Base-by-base conservation (phyloP, 1,140 invertebrate species). In the Aphelinus atriplicis region DNA sequence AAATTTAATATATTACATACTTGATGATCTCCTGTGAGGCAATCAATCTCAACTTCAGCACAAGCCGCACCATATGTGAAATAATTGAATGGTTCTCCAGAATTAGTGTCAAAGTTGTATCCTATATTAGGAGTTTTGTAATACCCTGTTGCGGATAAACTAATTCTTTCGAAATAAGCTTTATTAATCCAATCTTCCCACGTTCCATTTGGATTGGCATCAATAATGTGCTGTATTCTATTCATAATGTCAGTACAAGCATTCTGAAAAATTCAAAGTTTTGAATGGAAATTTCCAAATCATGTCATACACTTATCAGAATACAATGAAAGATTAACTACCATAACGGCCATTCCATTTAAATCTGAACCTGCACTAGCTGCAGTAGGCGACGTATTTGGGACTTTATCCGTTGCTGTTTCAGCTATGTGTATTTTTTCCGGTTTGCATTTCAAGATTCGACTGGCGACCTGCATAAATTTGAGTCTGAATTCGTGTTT, bases 321-420 rank as follows among this genome's bases (percentile, higher is more conserved):
- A 26, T 26, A 26, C 7, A 51, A 56, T 56, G 48, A 67, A 6
- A 51, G 73, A 48, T 53, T 73, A 84, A 87, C 88, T 86, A 94
- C 93, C 81, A 96, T 82, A 61, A 99, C 91, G 42, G 97, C 97
- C 94, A 97, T 96, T 78, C 97, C 97, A 87, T 98, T 97, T 0
- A 99, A 84, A 90, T 99, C 97, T 1, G 96, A 97, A 6, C 95
- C 93, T 60, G 92, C 91, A 88, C 96, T 97, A 1, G 96, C 97
- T 47, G 97, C 97, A 9, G 97, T 97, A 0, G 97, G 90, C 46
- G 95, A 95, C 0, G 96, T 95, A 84, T 99, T 99, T 0, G 97
- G 96, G 1, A 98, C 96, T 88, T 97, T 98, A 82, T 97, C 95
- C 0, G 96, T 98, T 7, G 94, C 88, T 0, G 95, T 97, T 88